A percentile compares a stretch with the other conserved stretches of the same genome.
phyloP scores from a whole-genome alignment of 1,140 invertebrate genomes.

The Asbolus verrucosus region DNA sequence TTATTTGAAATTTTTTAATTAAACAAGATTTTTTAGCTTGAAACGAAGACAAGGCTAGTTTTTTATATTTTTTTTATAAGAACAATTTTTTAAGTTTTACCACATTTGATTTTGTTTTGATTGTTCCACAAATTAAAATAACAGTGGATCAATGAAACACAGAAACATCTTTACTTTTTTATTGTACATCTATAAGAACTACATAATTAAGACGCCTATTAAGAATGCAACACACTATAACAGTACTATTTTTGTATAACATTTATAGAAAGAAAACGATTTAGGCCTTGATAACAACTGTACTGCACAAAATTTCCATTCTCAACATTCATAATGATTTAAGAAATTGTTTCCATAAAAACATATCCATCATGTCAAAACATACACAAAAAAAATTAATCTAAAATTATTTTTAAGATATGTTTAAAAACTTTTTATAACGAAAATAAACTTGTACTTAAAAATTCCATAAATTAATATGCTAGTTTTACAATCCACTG shows the following conservation, averaged over 20 bases:
- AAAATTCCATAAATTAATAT: no score
- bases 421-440: slow-evolving; percentile 5
- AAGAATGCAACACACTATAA: slow-evolving; percentile 52
- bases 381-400: slow-evolving; percentile 42
- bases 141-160: background rate
- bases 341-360: no score
- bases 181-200: slow-evolving; percentile 53
- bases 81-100: no score
- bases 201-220: slow-evolving; percentile 51
- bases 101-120: no score
- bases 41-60: no score
- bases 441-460: slow-evolving; percentile 36
- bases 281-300: slow-evolving; percentile 54
- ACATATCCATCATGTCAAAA: no score
- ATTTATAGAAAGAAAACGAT: slow-evolving; percentile 50
- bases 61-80: no score
- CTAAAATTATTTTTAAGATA: slow-evolving; percentile 45
- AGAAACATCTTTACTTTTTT: slow-evolving; percentile 1
- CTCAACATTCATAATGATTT: slow-evolving; percentile 28
- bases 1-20: no score
- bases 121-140: background rate
- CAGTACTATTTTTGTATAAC: slow-evolving; percentile 52
- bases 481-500: no score
- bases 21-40: no score
- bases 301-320: slow-evolving; percentile 18